These are phyloP conservation scores for Chymomyza fuscimana DNA, from an alignment of 2,888 invertebrate genomes.

Conservation along the genomic window DNA sequence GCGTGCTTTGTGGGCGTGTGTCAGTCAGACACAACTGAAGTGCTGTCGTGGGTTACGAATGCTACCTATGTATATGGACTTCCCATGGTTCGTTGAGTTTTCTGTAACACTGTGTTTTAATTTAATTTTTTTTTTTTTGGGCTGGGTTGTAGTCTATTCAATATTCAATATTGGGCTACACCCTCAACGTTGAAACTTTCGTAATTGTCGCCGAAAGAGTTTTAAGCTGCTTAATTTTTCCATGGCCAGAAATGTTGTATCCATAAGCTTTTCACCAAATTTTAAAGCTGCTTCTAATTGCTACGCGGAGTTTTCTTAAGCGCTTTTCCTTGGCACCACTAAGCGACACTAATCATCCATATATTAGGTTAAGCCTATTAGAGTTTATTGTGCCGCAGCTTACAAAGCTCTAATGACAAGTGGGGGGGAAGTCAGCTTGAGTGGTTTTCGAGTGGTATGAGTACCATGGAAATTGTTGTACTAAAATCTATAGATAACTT, in stretches of 20 bases:
- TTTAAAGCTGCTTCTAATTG: slow-evolving; percentile 8
- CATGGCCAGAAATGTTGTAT: slow-evolving; percentile 15
- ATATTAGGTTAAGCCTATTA: slow-evolving; percentile 71
- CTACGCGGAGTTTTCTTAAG: slow-evolving; percentile 4
- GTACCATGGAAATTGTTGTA: background rate
- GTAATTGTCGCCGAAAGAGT: slow-evolving; percentile 16
- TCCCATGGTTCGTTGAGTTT: slow-evolving; percentile 26
- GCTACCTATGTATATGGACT: background rate
- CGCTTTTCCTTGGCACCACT: slow-evolving; percentile 59
- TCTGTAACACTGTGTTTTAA: slow-evolving; percentile 7
- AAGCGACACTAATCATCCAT: slow-evolving; percentile 60
- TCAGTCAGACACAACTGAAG: slow-evolving; percentile 33
- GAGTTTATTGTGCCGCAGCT: slow-evolving; percentile 66
- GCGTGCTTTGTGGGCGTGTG: slow-evolving; percentile 55
- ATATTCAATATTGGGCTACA: slow-evolving; percentile 53
- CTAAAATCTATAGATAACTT: background rate
- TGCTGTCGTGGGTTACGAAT: slow-evolving; percentile 29
- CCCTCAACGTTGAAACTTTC: slow-evolving; percentile 35
- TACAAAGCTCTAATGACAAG: slow-evolving; percentile 64
- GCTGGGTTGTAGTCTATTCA: slow-evolving; percentile 4
- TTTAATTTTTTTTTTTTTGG: background rate
- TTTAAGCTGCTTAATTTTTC: slow-evolving; percentile 56
- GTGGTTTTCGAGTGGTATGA: background rate
- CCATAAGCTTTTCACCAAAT: slow-evolving; percentile 47
- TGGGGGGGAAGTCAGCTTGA: slow-evolving; percentile 23